A percentile compares a stretch with the other conserved stretches of the same genome.
These are phyloP conservation scores for Saccopteryx bilineata DNA, from an alignment of 2,113 vertebrate species.

Conservation along the genomic window DNA sequence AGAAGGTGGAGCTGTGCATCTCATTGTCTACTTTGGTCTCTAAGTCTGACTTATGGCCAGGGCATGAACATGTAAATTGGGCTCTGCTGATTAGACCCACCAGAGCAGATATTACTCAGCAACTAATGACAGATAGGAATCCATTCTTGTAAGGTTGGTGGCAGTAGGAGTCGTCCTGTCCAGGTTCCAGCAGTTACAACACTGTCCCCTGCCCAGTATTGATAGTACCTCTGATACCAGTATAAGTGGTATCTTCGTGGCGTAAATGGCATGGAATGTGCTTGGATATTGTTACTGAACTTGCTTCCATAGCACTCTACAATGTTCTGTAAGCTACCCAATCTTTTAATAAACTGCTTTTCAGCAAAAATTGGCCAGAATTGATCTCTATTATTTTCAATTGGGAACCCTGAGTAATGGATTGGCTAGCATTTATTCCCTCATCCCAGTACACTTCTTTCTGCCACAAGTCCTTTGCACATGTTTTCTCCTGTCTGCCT, in stretches of 20 bases:
- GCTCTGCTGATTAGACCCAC: background rate
- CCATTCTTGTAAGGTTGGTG: background rate
- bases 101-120: background rate
- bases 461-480: background rate
- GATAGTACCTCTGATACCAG: background rate
- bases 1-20: background rate
- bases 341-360: slow-evolving; percentile 12
- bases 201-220: background rate
- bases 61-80: background rate
- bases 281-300: background rate
- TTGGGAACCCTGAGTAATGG: background rate
- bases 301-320: background rate
- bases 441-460: background rate
- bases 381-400: background rate
- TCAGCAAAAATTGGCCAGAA: background rate
- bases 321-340: background rate
- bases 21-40: background rate
- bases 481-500: background rate
- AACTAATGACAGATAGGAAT: background rate
- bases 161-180: background rate
- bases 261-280: background rate
- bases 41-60: background rate
- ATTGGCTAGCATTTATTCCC: background rate
- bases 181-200: background rate
- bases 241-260: background rate